A percentile compares a stretch with the other conserved stretches of the same genome.
Conservation (phyloP, 2,888 invertebrate genomes). For the Drosophila longiperda region DNA sequence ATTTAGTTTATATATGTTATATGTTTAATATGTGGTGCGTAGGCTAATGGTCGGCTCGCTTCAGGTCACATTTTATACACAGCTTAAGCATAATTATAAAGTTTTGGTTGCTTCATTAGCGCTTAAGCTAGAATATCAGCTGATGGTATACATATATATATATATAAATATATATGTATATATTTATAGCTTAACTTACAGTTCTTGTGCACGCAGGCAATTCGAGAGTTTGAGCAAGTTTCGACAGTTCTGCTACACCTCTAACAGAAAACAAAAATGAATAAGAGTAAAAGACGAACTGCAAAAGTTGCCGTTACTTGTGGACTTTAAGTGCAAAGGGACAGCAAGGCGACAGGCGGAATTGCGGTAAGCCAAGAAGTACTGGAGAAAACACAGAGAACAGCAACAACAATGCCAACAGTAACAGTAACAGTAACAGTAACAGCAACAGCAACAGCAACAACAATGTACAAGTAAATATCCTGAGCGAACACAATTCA, state of each 20-base stretch:
- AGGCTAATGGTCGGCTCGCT: conserved; percentile 51
- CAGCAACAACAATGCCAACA: neutral
- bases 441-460: neutral
- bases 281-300: conserved; percentile 21
- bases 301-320: conserved; percentile 69
- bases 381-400: conserved; percentile 3
- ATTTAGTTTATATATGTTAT: conserved; percentile 67
- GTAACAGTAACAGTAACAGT: neutral
- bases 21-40: conserved; percentile 69
- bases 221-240: conserved; percentile 64
- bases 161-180: conserved; percentile 9
- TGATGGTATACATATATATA: conserved; percentile 19
- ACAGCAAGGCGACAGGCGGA: conserved; percentile 38
- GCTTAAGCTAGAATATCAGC: conserved; percentile 38
- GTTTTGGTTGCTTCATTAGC: conserved; percentile 29
- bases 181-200: conserved; percentile 12
- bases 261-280: conserved; percentile 7
- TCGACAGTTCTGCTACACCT: conserved; percentile 73
- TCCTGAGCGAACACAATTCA: conserved; percentile 76
- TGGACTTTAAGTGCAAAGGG: conserved; percentile 65
- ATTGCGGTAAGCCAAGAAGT: conserved; percentile 54
- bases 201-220: conserved; percentile 33
- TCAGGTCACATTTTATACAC: conserved; percentile 43
- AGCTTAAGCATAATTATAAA: conserved; percentile 48
- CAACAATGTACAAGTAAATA: conserved; percentile 63